Percentiles rank a stretch among this genome's conserved stretches.
phyloP scores from a whole-genome alignment of 2,888 invertebrate genomes.

The Mythimna pallens region DNA sequence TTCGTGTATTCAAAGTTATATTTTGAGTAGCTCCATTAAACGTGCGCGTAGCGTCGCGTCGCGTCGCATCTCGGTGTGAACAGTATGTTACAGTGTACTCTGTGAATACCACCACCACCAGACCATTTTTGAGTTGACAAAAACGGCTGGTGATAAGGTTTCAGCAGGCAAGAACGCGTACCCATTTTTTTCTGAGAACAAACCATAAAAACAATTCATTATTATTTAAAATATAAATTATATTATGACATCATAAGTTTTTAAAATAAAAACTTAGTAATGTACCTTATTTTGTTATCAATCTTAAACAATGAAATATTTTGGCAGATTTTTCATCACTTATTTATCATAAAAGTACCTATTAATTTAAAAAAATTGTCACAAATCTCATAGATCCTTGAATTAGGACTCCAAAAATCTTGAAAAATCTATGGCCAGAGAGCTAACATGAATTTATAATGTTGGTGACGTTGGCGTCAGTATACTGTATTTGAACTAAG shows the following conservation, averaged over 20 bases:
- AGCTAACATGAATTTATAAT: slow-evolving; percentile 30
- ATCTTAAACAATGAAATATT: slow-evolving; percentile 30
- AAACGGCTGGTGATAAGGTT: background rate
- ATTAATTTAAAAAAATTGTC: slow-evolving; percentile 11
- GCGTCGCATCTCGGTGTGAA: too few relatives aligned
- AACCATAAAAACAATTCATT: slow-evolving; percentile 7
- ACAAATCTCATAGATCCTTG: slow-evolving; percentile 38
- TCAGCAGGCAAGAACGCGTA: background rate
- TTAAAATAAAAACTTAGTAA: slow-evolving; percentile 49
- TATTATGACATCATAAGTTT: slow-evolving; percentile 30
- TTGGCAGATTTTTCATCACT: slow-evolving; percentile 49
- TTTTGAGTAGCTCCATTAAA: too few relatives aligned
- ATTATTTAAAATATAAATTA: slow-evolving; percentile 26
- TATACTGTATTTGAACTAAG: slow-evolving; percentile 14
- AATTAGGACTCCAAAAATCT: slow-evolving; percentile 51
- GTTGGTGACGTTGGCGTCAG: background rate
- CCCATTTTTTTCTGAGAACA: slow-evolving; percentile 32
- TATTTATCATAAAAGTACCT: slow-evolving; percentile 2
- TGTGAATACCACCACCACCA: background rate
- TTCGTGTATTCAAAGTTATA: too few relatives aligned
- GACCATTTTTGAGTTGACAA: background rate
- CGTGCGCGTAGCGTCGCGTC: too few relatives aligned
- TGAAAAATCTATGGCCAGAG: slow-evolving; percentile 40
- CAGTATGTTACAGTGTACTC: too few relatives aligned
- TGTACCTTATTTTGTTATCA: slow-evolving; percentile 19